phyloP scores from a whole-genome alignment of 2,797 vertebrate genomes.

The Lates japonicus region DNA sequence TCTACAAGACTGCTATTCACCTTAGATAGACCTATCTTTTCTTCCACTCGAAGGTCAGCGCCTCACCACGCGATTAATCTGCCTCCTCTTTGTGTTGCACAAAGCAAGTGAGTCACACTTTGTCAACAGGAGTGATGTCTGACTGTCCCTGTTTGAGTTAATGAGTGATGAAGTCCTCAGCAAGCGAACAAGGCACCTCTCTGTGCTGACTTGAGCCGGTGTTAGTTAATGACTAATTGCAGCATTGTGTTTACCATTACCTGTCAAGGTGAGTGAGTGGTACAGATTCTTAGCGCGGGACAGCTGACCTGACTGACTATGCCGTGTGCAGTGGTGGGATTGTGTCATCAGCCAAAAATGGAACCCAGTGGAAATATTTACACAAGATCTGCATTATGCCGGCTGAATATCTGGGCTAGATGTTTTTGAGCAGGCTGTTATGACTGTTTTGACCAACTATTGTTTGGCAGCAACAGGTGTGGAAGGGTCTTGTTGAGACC shows the following conservation, averaged over 20 bases:
- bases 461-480: conserved; percentile 75
- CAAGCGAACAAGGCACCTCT: conserved; percentile 70
- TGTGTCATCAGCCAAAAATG: conserved; percentile 71
- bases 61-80: conserved; percentile 59
- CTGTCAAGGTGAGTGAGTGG: conserved; percentile 71
- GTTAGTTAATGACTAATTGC: conserved; percentile 81
- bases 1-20: conserved; percentile 37
- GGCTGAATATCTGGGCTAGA: conserved; percentile 41
- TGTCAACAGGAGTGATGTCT: conserved; percentile 76
- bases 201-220: conserved; percentile 59
- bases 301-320: conserved; percentile 50
- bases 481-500: conserved; percentile 75
- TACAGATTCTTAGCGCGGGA: conserved; percentile 31
- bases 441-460: conserved; percentile 58
- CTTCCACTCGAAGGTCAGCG: conserved; percentile 67
- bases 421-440: conserved; percentile 44
- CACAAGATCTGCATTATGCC: conserved; percentile 54
- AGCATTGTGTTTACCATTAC: conserved; percentile 65
- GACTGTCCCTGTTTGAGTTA: conserved; percentile 78
- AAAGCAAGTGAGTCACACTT: conserved; percentile 79
- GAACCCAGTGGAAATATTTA: conserved; percentile 73
- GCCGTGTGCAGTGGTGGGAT: conserved; percentile 36
- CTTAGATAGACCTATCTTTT: conserved; percentile 59
- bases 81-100: conserved; percentile 66
- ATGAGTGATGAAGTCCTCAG: conserved; percentile 80